Conservation (phyloP, 2,113 vertebrate species). For the Stegostoma tigrinum region DNA sequence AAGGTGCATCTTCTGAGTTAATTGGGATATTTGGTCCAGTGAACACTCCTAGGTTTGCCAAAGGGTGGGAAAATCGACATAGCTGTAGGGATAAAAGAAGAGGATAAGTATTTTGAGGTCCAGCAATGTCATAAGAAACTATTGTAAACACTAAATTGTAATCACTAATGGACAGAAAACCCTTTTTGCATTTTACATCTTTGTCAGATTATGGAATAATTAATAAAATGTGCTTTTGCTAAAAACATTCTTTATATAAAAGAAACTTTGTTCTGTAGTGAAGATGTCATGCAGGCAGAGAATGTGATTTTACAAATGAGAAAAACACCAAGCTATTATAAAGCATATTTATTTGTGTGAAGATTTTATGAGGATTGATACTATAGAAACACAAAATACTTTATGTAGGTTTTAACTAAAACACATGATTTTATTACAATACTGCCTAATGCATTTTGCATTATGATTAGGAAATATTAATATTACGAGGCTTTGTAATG, state of each 20-base stretch:
- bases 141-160: not conserved
- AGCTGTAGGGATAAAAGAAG: conserved; percentile 40
- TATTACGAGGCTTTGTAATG: not conserved
- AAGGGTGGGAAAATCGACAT: conserved; percentile 40
- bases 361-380: not conserved
- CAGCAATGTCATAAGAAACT: conserved; percentile 5
- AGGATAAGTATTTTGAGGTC: conserved; percentile 18
- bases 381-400: not conserved
- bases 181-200: not conserved
- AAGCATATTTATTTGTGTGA: conserved; percentile 4
- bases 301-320: not conserved
- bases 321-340: not conserved
- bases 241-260: not conserved
- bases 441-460: not conserved
- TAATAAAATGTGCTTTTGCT: not conserved
- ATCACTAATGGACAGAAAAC: not conserved
- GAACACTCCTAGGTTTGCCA: conserved; percentile 39
- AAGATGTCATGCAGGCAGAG: not conserved
- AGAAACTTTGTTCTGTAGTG: not conserved
- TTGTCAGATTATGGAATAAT: not conserved
- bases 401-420: not conserved
- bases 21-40: conserved; percentile 35
- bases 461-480: not conserved
- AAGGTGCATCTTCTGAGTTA: conserved; percentile 35
- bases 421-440: not conserved